These are phyloP conservation scores for Lasaia peninsularis DNA, from an alignment of 1,140 invertebrate species.

Conservation along the genomic window DNA sequence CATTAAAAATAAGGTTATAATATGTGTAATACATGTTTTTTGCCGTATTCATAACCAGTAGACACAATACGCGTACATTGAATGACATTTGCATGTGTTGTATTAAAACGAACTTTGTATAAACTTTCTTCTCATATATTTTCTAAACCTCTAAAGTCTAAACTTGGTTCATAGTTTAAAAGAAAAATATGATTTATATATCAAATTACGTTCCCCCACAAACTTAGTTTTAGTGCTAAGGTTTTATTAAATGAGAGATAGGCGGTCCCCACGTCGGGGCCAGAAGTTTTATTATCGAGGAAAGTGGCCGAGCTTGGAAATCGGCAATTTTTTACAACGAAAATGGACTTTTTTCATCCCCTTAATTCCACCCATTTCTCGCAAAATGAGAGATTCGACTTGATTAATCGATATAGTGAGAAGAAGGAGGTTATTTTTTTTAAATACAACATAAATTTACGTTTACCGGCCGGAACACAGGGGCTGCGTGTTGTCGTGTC, in stretches of 20 bases:
- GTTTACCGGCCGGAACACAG: too few relatives aligned
- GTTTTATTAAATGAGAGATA: constrained; percentile 35
- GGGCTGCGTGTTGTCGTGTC: too few relatives aligned
- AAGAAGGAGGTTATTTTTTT: constrained; percentile 1
- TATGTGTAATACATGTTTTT: too few relatives aligned
- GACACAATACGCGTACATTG: too few relatives aligned
- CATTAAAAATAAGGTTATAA: too few relatives aligned
- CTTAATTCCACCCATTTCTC: constrained; percentile 31
- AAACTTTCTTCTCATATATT: background rate
- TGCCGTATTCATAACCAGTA: too few relatives aligned
- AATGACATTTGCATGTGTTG: too few relatives aligned
- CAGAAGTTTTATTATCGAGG: constrained; percentile 37
- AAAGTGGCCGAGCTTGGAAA: constrained; percentile 23
- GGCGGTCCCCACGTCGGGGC: constrained; percentile 29
- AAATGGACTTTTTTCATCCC: constrained; percentile 26
- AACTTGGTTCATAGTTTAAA: background rate
- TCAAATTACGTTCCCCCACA: constrained; percentile 3
- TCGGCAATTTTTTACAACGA: constrained; percentile 29
- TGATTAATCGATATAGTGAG: constrained; percentile 24
- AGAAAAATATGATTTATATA: constrained; percentile 6
- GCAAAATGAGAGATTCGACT: constrained; percentile 31
- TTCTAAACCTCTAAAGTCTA: background rate
- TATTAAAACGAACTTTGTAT: background rate
- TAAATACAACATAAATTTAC: background rate
- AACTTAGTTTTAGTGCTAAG: constrained; percentile 16